Conservation (phyloP, 2,888 invertebrate genomes). For the Strigamia crassipes region DNA sequence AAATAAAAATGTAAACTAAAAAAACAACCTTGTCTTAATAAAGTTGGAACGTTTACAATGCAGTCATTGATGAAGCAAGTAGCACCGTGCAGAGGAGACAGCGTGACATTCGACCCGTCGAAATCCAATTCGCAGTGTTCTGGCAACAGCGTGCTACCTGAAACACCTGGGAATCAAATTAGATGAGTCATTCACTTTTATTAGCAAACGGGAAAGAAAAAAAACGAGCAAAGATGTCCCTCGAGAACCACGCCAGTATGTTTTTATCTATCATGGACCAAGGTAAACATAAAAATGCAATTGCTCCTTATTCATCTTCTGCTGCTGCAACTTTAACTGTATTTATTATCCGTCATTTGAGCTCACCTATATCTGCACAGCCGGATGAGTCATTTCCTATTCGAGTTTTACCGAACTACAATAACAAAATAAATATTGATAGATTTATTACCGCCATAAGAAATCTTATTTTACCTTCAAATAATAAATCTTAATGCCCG, state of each 20-base stretch:
- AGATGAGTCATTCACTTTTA: slow-evolving; percentile 29
- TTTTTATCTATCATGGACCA: not conserved
- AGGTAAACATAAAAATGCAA: not conserved
- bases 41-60: not conserved
- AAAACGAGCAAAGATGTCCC: not conserved
- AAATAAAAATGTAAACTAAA: not conserved
- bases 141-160: not conserved
- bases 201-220: slow-evolving; percentile 1
- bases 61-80: slow-evolving; percentile 18
- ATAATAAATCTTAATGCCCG: slow-evolving; percentile 48
- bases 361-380: slow-evolving; percentile 19
- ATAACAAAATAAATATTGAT: not conserved
- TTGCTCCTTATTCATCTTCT: not conserved
- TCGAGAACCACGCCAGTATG: not conserved
- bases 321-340: not conserved
- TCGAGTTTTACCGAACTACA: not conserved
- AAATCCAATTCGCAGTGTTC: slow-evolving; percentile 45
- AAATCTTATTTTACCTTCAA: slow-evolving; percentile 45
- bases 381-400: slow-evolving; percentile 35
- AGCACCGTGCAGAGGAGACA: not conserved
- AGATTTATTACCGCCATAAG: not conserved
- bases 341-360: not conserved
- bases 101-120: slow-evolving; percentile 37
- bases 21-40: slow-evolving; percentile 43
- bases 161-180: slow-evolving; percentile 29